Evolutionary conservation across 1,140 invertebrate genomes (phyloP), one percentile per base, ranked within the genome.

Genomic region (Neocloeon triangulifer): DNA sequence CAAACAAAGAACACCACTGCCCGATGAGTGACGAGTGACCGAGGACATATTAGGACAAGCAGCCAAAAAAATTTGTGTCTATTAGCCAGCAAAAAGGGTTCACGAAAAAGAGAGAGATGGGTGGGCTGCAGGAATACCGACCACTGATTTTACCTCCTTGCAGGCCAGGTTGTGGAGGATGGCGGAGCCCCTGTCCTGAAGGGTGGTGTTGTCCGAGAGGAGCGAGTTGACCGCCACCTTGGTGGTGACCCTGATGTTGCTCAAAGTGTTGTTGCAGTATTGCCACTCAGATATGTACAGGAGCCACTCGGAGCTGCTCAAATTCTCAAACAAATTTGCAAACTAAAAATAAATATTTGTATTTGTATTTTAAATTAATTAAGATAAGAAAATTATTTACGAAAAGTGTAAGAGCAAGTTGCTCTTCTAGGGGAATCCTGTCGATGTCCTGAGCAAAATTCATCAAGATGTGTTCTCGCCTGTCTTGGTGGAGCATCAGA

Each of bases 81-180:
- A 32, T 22, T 33, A 13, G 19, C 17, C 23, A 35, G 13, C 31
- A 8, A 17, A 15, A 25, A 33, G 18, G 16, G 28, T 18, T 26
- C 15, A 32, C 19, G 19, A 12, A 30, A 18, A 38, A 34, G 17
- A 33, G 13, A 26, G 30, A 16, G n/a, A n/a, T n/a, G 21, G 19
- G 27, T 32, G 28, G 28, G 30, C 30, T n/a, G 42, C 45, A 45
- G 39, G 47, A 62, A 75, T 77, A 76, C 78, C 65, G 71, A 85
- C 82, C 76, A 86, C 81, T 56, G 80, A 81, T 73, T 88, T 88
- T 66, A 84, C 84, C 72, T 92, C 85, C 73, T 89, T 91, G 62
- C 77, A 76, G 41, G 80, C 79, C 34, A 91, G 61, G 52, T 92
- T 92, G 55, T 86, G 76, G 35, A 91, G 71, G 30, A 92, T 72